These are phyloP conservation scores for Cylas formicarius DNA, from an alignment of 1,140 invertebrate species.

Conservation along the genomic window DNA sequence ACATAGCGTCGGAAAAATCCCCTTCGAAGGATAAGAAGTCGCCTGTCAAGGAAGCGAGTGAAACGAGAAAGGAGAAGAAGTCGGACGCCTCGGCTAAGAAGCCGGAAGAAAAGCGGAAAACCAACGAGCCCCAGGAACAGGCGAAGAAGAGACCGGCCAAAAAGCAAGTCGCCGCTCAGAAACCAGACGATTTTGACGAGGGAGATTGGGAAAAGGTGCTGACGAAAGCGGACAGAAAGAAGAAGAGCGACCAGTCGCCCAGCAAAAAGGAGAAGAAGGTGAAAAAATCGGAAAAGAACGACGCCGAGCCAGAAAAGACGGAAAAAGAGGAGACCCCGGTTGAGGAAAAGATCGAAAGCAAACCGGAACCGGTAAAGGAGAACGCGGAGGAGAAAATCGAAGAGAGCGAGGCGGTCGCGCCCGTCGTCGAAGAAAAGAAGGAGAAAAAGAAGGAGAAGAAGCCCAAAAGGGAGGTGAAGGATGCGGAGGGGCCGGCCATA, in stretches of 20 bases:
- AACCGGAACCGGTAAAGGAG: constrained; percentile 30
- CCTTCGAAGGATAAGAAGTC: constrained; percentile 41
- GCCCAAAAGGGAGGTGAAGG: constrained; percentile 27
- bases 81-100: constrained; percentile 44
- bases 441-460: constrained; percentile 45
- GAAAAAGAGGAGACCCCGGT: constrained; percentile 43
- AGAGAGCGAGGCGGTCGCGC: constrained; percentile 37
- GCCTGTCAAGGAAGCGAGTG: constrained; percentile 46
- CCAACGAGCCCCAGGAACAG: constrained; percentile 47
- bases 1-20: constrained; percentile 39
- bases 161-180: too few relatives aligned
- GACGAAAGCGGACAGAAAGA: constrained; percentile 59
- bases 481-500: constrained; percentile 19
- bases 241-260: constrained; percentile 48
- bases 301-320: constrained; percentile 46
- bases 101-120: constrained; percentile 49
- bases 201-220: constrained; percentile 67
- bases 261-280: constrained; percentile 48
- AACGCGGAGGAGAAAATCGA: constrained; percentile 41
- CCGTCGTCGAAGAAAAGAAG: constrained; percentile 39
- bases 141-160: too few relatives aligned
- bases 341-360: constrained; percentile 39
- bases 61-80: constrained; percentile 43
- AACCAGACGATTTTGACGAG: constrained; percentile 65
- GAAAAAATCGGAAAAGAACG: constrained; percentile 38